These are phyloP conservation scores for Amphilophus citrinellus DNA, from an alignment of 2,113 vertebrate species.

Conservation along the genomic window DNA sequence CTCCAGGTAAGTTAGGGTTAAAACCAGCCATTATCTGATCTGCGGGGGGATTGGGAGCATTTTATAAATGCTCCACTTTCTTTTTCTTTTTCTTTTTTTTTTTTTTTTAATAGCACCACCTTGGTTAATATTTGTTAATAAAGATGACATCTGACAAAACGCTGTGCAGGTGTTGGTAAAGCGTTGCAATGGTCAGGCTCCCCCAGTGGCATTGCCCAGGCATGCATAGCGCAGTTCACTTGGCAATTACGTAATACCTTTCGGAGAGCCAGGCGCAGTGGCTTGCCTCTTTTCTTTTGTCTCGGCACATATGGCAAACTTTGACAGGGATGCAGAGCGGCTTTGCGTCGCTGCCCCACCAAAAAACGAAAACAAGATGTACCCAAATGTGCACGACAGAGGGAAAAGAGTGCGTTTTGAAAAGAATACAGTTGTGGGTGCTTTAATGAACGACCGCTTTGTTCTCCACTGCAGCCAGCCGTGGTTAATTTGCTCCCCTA, in stretches of 20 bases:
- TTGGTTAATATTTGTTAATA: neutral
- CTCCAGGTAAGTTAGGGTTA: conserved; percentile 78
- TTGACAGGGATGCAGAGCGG: neutral
- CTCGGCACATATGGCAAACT: conserved; percentile 48
- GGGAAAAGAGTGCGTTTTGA: neutral
- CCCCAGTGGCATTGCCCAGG: conserved; percentile 74
- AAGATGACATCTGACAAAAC: conserved; percentile 37
- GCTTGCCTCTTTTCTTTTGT: conserved; percentile 72
- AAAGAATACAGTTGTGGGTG: conserved; percentile 22
- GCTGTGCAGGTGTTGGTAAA: conserved; percentile 39
- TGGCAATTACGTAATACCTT: conserved; percentile 82
- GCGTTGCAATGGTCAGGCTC: conserved; percentile 50
- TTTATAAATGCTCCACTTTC: neutral
- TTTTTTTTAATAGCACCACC: neutral
- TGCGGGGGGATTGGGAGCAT: conserved; percentile 5
- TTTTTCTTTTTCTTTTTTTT: neutral
- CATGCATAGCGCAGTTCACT: conserved; percentile 79
- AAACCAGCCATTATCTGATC: conserved; percentile 71
- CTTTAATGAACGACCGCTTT: conserved; percentile 76
- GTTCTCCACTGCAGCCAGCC: conserved; percentile 78
- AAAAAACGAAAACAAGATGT: neutral
- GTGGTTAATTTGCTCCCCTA: conserved; percentile 68
- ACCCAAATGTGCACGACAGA: neutral
- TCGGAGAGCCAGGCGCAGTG: conserved; percentile 70
- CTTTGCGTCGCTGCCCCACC: neutral